Evolutionary conservation across 2,113 vertebrate species (phyloP), one percentile per base, ranked within the genome.

Genomic region (Scartelaos histophorus): DNA sequence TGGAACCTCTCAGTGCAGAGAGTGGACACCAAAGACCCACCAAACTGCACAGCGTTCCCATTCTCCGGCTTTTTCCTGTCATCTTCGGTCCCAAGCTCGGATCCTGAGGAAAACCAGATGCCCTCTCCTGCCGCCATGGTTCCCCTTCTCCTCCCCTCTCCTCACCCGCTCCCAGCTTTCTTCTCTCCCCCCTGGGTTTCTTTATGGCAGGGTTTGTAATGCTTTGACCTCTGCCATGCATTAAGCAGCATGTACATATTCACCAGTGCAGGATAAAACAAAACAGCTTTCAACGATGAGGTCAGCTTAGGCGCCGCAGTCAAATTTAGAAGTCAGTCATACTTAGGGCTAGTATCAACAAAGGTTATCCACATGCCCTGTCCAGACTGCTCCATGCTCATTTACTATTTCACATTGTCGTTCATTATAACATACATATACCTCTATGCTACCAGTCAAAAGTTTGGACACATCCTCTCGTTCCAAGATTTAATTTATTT

Each of bases 61-160:
- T 88, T 92, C 88, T 84, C 83, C 66, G 84, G 91, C 91, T 93
- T 93, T 92, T 91, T 89, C 89, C 85, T 77, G 93, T 93, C 93
- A 75, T 65, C 87, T 90, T 85, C 73, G 89, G 79, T 93, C 85
- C 79, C 66, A 71, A 76, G 88, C 74, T 81, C 76, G 61, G 78
- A 53, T 71, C 74, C 84, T 93, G 94, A 94, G 85, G 91, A 92
- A 93, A 94, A 94, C 85, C 93, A 94, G 94, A 93, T 82, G 67
- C 80, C 21, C 76, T 65, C 68, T 80, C 74, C 80, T 82, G 75
- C 83, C 66, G 62, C 86, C 81, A 16, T 69, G 53, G 77, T 21
- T 35, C 87, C 69, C 81, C 79, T 17, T 69, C 3, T 72, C 43
- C 53, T 45, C 66, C 61, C 82, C 71, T 79, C 15, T 38, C 12